Evolutionary conservation across 1,140 invertebrate genomes (phyloP).

Genomic region (Drosophila willistoni): DNA sequence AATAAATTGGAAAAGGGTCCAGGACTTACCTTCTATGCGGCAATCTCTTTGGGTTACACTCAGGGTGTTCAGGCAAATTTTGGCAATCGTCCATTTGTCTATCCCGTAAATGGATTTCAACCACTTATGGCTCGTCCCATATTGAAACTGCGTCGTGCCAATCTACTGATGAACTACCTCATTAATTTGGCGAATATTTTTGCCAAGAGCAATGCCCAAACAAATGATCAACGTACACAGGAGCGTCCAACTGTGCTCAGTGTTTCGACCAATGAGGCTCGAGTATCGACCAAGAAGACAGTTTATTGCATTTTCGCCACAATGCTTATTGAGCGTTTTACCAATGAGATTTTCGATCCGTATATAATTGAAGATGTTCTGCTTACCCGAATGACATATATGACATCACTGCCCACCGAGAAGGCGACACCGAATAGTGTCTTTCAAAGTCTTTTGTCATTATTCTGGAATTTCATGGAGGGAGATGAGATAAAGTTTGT

Average conservation of each 20-base stretch:
- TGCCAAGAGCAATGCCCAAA: constrained; percentile 57
- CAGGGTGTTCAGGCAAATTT: constrained; percentile 93
- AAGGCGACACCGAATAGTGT: constrained; percentile 62
- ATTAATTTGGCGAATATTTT: constrained; percentile 84
- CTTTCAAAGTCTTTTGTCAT: constrained; percentile 82
- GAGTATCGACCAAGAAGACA: constrained; percentile 78
- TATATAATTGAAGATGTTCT: constrained; percentile 86
- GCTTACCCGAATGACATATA: constrained; percentile 83
- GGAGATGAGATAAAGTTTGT: constrained; percentile 86
- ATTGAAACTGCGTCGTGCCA: constrained; percentile 84
- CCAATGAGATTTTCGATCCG: constrained; percentile 84
- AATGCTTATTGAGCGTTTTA: constrained; percentile 85
- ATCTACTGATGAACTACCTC: constrained; percentile 86
- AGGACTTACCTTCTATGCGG: constrained; percentile 90
- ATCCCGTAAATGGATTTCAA: constrained; percentile 88
- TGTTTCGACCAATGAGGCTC: constrained; percentile 39
- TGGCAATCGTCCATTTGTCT: constrained; percentile 88
- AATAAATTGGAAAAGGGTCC: constrained; percentile 87
- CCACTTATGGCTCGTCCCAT: constrained; percentile 87
- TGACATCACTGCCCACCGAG: constrained; percentile 49
- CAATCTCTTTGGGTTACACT: constrained; percentile 89
- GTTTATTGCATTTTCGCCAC: constrained; percentile 84
- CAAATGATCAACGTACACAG: not conserved
- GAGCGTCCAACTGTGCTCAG: not conserved
- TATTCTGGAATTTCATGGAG: constrained; percentile 88